Evolutionary conservation across 2,888 invertebrate genomes (phyloP), one percentile per base, ranked within the genome.

Genomic region (Acanthosoma haemorrhoidale): DNA sequence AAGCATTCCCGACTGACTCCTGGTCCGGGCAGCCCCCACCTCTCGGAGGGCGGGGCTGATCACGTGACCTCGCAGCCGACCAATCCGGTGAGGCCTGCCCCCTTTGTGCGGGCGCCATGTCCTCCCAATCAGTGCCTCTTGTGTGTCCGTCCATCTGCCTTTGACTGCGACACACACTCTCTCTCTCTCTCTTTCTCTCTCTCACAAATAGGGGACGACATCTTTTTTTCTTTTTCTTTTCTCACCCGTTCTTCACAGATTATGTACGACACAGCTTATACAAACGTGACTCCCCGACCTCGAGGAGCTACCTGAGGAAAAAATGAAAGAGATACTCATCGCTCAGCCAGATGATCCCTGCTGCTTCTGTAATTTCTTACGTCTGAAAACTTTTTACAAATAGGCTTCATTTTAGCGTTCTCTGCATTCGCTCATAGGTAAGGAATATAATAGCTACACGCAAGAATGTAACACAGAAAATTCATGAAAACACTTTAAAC

Each of bases 61-160:
- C 70, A 57, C 64, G 64, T 64, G 39, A 67, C 61, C 59, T 63
- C 68, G 51, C 67, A 41, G 34, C 16, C 34, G 25, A 57, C 18
- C 57, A 64, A 64, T 64, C 43, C 71, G 74, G 75, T 74, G 74
- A 74, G 75, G 74, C 74, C 71, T 38, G 70, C 68, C 68, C 36
- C 29, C 41, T 68, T 41, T 57, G 39, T 36, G 15, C 32, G 36
- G 29, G 29, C 66, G 41, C 66, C 41, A 43, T 43, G 66, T 41
- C 68, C 57, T 15, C 68, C 68, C 68, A 64, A 64, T 64, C 64
- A 64, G 41, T 39, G 64, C 64, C 41, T 39, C 64, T 64, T 64
- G 64, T n/a, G n/a, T 64, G 36, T 21, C 38, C 36, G 16, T 36
- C 32, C 61, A 61, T 61, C 61, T 61, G 61, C 61, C 36, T 41